Conservation (phyloP, 2,888 invertebrate genomes). For the Diplolepis rosae region DNA sequence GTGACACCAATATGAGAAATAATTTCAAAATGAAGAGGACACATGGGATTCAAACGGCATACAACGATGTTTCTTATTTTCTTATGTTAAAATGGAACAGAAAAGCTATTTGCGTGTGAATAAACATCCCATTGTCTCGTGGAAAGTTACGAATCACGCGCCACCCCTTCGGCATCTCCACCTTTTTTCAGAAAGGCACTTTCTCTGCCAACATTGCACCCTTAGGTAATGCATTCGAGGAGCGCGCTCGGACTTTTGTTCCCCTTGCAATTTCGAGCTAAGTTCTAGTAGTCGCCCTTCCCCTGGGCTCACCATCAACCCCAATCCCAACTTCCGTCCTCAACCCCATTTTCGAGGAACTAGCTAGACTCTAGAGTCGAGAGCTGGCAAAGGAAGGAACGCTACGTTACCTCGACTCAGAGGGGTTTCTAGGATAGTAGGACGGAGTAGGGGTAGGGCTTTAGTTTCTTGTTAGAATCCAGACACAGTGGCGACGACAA, state of each 20-base stretch:
- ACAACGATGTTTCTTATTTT: not conserved
- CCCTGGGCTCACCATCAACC: constrained; percentile 23
- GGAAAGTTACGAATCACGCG: not conserved
- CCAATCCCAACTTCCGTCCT: constrained; percentile 38
- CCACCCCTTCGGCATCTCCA: constrained; percentile 32
- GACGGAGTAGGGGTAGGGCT: constrained; percentile 59
- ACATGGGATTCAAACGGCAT: not conserved
- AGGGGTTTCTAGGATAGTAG: constrained; percentile 58
- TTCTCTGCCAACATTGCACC: constrained; percentile 48
- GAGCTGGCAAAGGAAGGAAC: constrained; percentile 57
- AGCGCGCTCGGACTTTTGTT: constrained; percentile 52
- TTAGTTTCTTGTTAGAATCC: constrained; percentile 73
- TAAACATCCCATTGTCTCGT: not conserved
- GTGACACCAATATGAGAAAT: not conserved
- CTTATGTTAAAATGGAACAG: not conserved
- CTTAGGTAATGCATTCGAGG: constrained; percentile 61
- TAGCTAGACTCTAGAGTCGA: not conserved
- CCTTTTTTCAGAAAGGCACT: constrained; percentile 36
- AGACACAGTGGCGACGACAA: constrained; percentile 70
- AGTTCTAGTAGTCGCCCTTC: constrained; percentile 47
- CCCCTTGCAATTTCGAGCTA: constrained; percentile 59
- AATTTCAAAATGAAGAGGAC: not conserved
- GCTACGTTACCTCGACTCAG: constrained; percentile 57
- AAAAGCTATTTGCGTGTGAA: not conserved
- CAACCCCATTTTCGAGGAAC: constrained; percentile 36